phyloP scores from a whole-genome alignment of 2,888 invertebrate species.

The Orthosia gracilis region DNA sequence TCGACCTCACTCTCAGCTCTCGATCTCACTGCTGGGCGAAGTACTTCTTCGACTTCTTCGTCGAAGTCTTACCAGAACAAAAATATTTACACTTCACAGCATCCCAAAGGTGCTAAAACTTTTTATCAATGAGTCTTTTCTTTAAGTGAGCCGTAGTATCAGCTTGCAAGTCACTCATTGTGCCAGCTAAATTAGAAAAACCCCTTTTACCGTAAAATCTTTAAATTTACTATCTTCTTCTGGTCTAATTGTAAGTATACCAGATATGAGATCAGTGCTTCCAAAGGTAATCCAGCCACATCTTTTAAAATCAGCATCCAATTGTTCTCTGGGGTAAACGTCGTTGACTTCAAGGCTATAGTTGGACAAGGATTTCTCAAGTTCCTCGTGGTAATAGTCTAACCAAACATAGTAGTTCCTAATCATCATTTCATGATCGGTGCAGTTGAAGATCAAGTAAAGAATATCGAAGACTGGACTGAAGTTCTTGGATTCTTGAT shows the following conservation, averaged over 20 bases:
- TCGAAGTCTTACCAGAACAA: not conserved
- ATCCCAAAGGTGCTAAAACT: conserved; percentile 66
- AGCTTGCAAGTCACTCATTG: conserved; percentile 35
- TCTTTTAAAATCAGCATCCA: conserved; percentile 69
- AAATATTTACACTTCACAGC: conserved; percentile 14
- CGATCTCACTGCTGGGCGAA: too few species aligned
- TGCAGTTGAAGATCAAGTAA: conserved; percentile 74
- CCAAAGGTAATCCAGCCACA: conserved; percentile 64
- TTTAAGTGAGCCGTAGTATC: conserved; percentile 56
- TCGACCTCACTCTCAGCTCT: too few species aligned
- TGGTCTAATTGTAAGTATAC: conserved; percentile 57
- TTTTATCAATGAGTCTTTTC: conserved; percentile 65
- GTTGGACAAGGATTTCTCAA: conserved; percentile 64
- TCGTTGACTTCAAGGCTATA: conserved; percentile 64
- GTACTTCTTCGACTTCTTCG: too few species aligned
- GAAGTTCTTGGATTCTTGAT: conserved; percentile 69
- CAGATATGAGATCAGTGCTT: conserved; percentile 53
- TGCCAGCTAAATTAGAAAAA: not conserved
- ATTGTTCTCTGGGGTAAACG: conserved; percentile 67
- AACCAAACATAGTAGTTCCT: conserved; percentile 70
- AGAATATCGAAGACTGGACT: conserved; percentile 73
- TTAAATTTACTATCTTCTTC: conserved; percentile 64
- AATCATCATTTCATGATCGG: conserved; percentile 69
- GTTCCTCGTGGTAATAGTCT: conserved; percentile 68
- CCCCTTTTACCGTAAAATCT: conserved; percentile 22